Evolutionary conservation across 2,113 vertebrate genomes (phyloP), one percentile per base, ranked within the genome.

Genomic region (Sapajus apella): DNA sequence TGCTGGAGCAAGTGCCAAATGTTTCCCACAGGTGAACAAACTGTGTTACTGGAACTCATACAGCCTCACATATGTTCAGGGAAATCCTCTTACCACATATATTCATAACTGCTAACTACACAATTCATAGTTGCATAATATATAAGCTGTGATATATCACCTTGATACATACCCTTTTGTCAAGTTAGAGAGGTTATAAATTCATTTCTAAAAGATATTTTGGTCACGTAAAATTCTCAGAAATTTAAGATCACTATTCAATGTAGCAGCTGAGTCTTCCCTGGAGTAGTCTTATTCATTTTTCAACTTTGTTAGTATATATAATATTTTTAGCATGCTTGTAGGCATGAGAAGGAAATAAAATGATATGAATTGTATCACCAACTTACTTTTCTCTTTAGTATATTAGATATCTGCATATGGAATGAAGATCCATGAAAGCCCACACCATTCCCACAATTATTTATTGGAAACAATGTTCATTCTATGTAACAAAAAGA

Each of bases 401-500:
- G 97, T 82, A 55, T 97, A 97, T 64, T 97, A 96, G 94, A 97
- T 96, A 97, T 98, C 91, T 98, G 97, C 91, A 97, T 98, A 94
- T 91, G 92, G 96, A 98, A 98, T 97, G 97, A 98, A 96, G 96
- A 98, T 83, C 92, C 93, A 96, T 96, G 94, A 97, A 98, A 98
- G 97, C 98, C 98, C 97, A 98, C 97, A 91, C 94, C 97, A 97
- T 97, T 98, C 97, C 96, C 94, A 98, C 96, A 97, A 97, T 97
- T 97, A 97, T 96, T 98, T 98, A 95, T 93, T 91, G 89, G 97
- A 98, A 98, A 98, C 97, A 98, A 95, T 73, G 87, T 95, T 98
- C 94, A 98, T 97, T 97, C 96, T 0, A 13, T 97, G 93, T 97
- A 98, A 98, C 97, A 98, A 97, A 98, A 98, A 92, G 94, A 98